A percentile compares a stretch with the other conserved stretches of the same genome.
Conservation (phyloP, 2,113 vertebrate genomes). For the Steatornis caripensis region DNA sequence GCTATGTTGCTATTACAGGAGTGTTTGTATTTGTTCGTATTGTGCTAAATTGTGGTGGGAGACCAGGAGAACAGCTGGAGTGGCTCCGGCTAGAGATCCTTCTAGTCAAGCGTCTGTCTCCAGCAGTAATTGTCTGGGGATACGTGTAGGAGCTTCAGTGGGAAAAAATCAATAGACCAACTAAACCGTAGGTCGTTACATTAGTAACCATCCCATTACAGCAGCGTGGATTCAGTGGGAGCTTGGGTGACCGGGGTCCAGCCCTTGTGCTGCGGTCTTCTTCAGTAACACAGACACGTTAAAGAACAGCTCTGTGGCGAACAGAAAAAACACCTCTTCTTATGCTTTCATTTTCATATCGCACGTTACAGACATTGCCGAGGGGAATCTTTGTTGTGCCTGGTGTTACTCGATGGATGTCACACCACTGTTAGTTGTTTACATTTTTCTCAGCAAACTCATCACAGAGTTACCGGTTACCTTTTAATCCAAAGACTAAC, state of each 20-base stretch:
- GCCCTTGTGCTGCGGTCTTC: accelerated
- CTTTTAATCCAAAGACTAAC: neutral
- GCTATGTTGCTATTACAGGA: neutral
- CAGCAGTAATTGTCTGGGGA: neutral
- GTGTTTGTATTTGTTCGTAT: neutral
- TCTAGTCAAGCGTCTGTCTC: neutral
- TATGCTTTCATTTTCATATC: neutral
- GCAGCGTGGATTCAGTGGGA: accelerated
- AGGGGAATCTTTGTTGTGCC: neutral
- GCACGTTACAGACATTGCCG: accelerated
- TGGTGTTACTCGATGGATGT: neutral
- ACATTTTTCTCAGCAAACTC: neutral
- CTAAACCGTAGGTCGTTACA: neutral
- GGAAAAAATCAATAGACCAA: neutral
- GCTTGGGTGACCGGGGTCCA: neutral
- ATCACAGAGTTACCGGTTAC: neutral
- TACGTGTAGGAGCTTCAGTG: neutral
- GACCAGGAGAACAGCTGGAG: neutral
- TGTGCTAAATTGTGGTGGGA: neutral
- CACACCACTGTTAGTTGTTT: neutral
- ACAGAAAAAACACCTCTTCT: neutral
- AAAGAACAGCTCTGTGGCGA: neutral
- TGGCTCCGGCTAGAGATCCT: neutral
- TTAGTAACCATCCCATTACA: neutral
- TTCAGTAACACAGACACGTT: accelerated